These are phyloP conservation scores for Protaetia brevitarsis DNA, from an alignment of 1,140 invertebrate genomes.

Conservation along the genomic window DNA sequence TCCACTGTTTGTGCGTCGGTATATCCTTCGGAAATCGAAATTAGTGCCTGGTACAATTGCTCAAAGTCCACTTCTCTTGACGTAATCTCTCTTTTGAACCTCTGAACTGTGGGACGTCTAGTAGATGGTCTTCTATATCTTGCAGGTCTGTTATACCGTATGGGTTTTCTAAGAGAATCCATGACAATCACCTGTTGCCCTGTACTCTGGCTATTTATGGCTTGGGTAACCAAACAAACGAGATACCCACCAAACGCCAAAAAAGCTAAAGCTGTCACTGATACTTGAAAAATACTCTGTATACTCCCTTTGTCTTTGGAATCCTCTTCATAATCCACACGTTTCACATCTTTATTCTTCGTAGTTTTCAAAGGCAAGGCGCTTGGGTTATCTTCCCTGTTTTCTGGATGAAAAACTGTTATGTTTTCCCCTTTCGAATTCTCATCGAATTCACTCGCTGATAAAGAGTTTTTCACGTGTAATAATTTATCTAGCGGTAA, in stretches of 20 bases:
- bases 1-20: conserved; percentile 41
- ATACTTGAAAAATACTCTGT: conserved; percentile 67
- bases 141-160: conserved; percentile 20
- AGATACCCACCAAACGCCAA: conserved; percentile 76
- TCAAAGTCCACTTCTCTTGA: conserved; percentile 48
- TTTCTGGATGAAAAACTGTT: neutral
- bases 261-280: conserved; percentile 71
- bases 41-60: conserved; percentile 51
- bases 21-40: conserved; percentile 56
- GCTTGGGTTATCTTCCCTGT: neutral
- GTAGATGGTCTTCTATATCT: neutral
- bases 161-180: conserved; percentile 26
- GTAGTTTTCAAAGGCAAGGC: conserved; percentile 16
- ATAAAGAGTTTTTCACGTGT: conserved; percentile 47
- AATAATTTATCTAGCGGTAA: conserved; percentile 53
- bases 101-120: conserved; percentile 36
- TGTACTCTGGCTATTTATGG: conserved; percentile 55
- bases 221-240: conserved; percentile 67
- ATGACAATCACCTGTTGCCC: conserved; percentile 19
- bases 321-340: conserved; percentile 37
- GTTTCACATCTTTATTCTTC: neutral
- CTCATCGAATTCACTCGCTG: conserved; percentile 22
- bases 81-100: conserved; percentile 39
- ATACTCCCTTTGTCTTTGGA: conserved; percentile 48
- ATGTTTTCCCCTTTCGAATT: neutral